Percentiles rank a stretch among this genome's conserved stretches.
phyloP scores from a whole-genome alignment of 2,797 vertebrate genomes.

The Micropoecilia bifurca region DNA sequence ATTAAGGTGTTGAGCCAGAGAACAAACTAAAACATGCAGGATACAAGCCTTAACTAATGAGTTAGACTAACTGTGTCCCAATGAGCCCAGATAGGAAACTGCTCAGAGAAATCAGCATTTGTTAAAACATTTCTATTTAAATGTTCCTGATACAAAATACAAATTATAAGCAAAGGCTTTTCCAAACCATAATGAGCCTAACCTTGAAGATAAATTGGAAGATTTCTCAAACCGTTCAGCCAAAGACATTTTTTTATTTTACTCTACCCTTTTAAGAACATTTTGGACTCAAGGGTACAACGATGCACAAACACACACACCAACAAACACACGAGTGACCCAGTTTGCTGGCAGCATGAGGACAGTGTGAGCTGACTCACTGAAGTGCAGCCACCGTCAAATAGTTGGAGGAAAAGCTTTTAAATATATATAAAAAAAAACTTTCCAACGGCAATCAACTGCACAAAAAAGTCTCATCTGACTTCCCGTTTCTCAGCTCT shows the following conservation, averaged over 20 bases:
- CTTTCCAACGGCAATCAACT: slow-evolving; percentile 2
- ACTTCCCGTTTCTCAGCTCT: not conserved
- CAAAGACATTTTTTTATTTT: not conserved
- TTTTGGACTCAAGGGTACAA: not conserved
- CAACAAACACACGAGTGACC: slow-evolving; percentile 1
- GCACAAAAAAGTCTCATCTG: slow-evolving; percentile 2
- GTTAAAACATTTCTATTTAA: not conserved
- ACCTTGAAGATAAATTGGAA: not conserved
- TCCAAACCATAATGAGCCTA: not conserved
- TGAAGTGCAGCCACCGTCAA: not conserved
- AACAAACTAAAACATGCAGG: not conserved
- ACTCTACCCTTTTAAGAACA: not conserved
- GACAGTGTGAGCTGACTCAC: slow-evolving; percentile 12
- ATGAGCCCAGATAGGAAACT: not conserved
- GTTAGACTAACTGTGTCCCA: not conserved
- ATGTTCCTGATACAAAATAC: not conserved
- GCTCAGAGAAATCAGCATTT: not conserved
- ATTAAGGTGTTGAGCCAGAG: not conserved
- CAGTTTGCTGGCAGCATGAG: not conserved
- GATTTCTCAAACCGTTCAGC: not conserved
- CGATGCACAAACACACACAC: not conserved
- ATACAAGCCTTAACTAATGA: not conserved
- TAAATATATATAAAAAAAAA: slow-evolving; percentile 4
- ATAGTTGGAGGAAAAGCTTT: slow-evolving; percentile 29
- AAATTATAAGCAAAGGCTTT: not conserved